Evolutionary conservation across 2,113 vertebrate genomes (phyloP).

Genomic region (Perognathus longimembris): DNA sequence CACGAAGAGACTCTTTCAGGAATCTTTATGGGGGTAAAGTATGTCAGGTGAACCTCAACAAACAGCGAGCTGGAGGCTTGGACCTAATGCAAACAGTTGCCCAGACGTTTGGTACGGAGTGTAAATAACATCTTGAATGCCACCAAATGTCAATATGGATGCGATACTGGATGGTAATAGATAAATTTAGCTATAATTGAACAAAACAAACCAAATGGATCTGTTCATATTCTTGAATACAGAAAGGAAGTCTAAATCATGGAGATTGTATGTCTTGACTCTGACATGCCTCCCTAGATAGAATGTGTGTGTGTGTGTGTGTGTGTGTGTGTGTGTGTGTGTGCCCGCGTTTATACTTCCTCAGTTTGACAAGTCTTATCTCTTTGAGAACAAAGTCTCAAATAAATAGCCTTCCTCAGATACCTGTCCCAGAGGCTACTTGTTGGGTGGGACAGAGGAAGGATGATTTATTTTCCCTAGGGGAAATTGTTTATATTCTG

Average conservation of each 20-base stretch:
- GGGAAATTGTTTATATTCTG: conserved; percentile 67
- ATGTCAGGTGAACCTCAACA: conserved; percentile 60
- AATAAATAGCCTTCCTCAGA: conserved; percentile 72
- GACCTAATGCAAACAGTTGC: conserved; percentile 64
- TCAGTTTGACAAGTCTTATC: conserved; percentile 71
- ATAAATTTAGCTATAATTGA: conserved; percentile 78
- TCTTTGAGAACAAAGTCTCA: conserved; percentile 76
- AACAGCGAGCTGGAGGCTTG: conserved; percentile 55
- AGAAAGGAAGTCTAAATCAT: conserved; percentile 54
- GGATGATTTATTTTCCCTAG: conserved; percentile 58
- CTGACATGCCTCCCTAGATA: neutral
- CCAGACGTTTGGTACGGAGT: conserved; percentile 6
- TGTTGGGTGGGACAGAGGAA: conserved; percentile 38
- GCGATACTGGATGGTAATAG: conserved; percentile 52
- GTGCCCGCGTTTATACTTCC: neutral
- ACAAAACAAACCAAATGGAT: conserved; percentile 61
- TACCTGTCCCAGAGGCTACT: conserved; percentile 52
- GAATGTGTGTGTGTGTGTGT: neutral
- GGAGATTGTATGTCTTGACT: conserved; percentile 56
- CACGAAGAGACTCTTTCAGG: conserved; percentile 31
- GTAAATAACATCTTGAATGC: conserved; percentile 82
- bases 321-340: neutral
- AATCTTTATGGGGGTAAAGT: conserved; percentile 57
- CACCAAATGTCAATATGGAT: conserved; percentile 76
- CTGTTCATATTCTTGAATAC: conserved; percentile 71